Percentiles rank a stretch among this genome's conserved stretches.
Evolutionary conservation across 2,888 invertebrate genomes (phyloP).

Genomic region (Mesoligia furuncula): DNA sequence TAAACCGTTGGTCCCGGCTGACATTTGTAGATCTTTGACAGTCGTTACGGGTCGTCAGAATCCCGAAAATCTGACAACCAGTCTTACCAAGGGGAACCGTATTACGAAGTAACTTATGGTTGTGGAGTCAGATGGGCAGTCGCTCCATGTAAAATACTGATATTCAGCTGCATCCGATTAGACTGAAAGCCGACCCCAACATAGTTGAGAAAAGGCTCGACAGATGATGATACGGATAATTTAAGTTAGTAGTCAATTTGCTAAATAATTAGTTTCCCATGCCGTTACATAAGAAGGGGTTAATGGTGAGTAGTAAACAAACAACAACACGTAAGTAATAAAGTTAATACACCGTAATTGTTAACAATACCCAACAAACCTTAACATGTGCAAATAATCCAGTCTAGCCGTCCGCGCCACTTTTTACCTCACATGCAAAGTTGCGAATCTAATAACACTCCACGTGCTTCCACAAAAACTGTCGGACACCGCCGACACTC

Average conservation of each 20-base stretch:
- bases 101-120: too few relatives aligned
- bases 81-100: too few relatives aligned
- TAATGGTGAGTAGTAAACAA: neutral
- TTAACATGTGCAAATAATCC: conserved; percentile 6
- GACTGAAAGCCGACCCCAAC: too few relatives aligned
- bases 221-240: too few relatives aligned
- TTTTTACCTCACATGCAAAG: conserved; percentile 59
- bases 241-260: neutral
- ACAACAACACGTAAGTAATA: neutral
- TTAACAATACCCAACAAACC: neutral
- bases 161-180: too few relatives aligned
- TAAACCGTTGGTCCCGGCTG: too few relatives aligned
- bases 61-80: too few relatives aligned
- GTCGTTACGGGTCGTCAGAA: too few relatives aligned
- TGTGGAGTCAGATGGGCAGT: too few relatives aligned
- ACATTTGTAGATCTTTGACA: too few relatives aligned
- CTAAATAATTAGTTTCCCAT: neutral
- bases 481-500: conserved; percentile 27
- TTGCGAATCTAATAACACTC: conserved; percentile 57
- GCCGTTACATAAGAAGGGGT: neutral
- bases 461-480: conserved; percentile 50
- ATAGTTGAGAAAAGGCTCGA: too few relatives aligned
- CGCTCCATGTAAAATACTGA: too few relatives aligned
- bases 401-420: conserved; percentile 8
- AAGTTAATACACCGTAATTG: neutral